Conservation (phyloP, 2,888 invertebrate genomes). For the Creontiades dilutus region DNA sequence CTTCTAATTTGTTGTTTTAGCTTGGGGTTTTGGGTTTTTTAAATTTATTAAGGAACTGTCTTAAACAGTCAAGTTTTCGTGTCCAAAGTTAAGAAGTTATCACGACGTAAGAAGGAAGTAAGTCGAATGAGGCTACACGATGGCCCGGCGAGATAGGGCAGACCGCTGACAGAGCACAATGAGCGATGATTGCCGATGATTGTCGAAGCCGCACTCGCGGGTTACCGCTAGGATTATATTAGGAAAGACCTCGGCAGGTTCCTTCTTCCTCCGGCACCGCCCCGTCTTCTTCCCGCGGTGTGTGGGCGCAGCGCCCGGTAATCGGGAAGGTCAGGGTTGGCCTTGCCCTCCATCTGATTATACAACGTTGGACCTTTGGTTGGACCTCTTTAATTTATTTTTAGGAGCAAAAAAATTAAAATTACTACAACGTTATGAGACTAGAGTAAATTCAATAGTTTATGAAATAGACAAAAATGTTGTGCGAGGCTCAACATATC, state of each 20-base stretch:
- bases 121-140: not conserved
- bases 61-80: not conserved
- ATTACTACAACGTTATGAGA: too few relatives aligned
- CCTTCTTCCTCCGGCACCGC: not conserved
- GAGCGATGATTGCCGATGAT: slow-evolving; percentile 26
- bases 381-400: too few relatives aligned
- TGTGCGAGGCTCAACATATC: too few relatives aligned
- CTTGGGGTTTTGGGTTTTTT: too few relatives aligned
- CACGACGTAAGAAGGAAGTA: not conserved
- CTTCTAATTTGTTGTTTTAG: too few relatives aligned
- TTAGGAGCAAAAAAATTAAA: too few relatives aligned
- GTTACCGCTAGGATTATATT: slow-evolving; percentile 13
- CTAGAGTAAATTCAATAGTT: too few relatives aligned
- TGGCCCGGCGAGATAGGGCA: slow-evolving; percentile 11
- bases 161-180: not conserved
- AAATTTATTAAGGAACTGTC: not conserved
- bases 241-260: slow-evolving; percentile 7
- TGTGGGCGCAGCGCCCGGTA: slow-evolving; percentile 28
- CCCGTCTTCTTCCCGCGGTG: slow-evolving; percentile 14
- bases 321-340: slow-evolving; percentile 31
- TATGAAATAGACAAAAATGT: too few relatives aligned
- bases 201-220: not conserved
- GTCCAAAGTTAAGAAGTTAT: not conserved
- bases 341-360: slow-evolving; percentile 12
- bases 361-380: not conserved